These are phyloP conservation scores for Bos javanicus DNA, from an alignment of 2,113 vertebrate species.

Conservation along the genomic window DNA sequence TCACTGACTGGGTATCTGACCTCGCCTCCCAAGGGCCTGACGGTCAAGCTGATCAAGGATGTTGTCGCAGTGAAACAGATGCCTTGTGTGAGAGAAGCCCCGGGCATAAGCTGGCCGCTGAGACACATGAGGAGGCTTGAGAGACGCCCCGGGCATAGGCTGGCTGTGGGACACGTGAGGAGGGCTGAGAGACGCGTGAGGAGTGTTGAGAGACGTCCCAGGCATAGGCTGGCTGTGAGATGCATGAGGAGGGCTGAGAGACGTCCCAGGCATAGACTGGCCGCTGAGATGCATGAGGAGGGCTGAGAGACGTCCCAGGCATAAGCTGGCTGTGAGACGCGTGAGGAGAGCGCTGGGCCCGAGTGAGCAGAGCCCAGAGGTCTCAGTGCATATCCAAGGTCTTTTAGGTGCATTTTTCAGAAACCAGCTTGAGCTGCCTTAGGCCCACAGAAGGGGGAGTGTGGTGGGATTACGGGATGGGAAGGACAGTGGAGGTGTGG, in stretches of 20 bases:
- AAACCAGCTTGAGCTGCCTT: neutral
- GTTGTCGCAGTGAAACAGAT: neutral
- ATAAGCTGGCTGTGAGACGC: no score
- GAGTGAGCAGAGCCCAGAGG: neutral
- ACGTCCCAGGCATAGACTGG: no score
- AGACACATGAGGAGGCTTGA: accelerated
- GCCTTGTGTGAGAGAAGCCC: neutral
- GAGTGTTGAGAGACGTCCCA: no score
- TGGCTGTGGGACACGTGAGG: no score
- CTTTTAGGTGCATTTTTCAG: neutral
- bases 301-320: accelerated
- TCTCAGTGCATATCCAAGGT: neutral
- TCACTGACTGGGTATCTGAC: neutral
- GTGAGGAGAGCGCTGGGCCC: neutral
- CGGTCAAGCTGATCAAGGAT: neutral
- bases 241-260: no score
- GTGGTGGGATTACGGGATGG: neutral
- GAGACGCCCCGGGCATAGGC: no score
- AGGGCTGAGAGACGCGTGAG: no score
- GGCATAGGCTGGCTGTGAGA: no score
- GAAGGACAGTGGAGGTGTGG: neutral
- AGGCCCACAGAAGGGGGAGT: neutral
- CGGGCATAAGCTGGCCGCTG: accelerated
- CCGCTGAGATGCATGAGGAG: neutral
- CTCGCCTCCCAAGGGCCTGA: neutral